Conservation (phyloP, 2,888 invertebrate species). For the Allygus modestus region DNA sequence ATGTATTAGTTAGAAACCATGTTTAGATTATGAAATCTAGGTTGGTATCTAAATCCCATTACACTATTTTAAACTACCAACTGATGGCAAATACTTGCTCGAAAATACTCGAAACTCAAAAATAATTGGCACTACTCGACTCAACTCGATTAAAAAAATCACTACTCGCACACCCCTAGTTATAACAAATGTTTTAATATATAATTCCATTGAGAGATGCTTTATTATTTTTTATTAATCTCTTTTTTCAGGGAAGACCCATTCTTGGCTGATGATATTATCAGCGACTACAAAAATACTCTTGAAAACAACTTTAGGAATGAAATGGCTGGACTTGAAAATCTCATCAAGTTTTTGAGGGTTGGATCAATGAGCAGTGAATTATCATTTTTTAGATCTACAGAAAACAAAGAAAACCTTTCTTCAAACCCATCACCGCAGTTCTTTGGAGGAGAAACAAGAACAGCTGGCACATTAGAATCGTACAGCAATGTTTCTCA, state of each 20-base stretch:
- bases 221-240: too few relatives aligned
- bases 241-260: slow-evolving; percentile 36
- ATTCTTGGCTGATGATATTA: slow-evolving; percentile 39
- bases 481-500: not conserved
- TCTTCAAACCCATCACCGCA: slow-evolving; percentile 36
- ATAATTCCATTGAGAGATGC: too few relatives aligned
- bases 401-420: slow-evolving; percentile 49
- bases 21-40: too few relatives aligned
- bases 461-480: not conserved
- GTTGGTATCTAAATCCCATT: too few relatives aligned
- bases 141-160: too few relatives aligned
- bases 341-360: slow-evolving; percentile 47
- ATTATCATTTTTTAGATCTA: slow-evolving; percentile 44
- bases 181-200: too few relatives aligned
- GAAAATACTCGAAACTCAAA: too few relatives aligned
- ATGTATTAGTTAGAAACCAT: too few relatives aligned
- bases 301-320: slow-evolving; percentile 51
- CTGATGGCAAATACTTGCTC: too few relatives aligned
- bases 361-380: slow-evolving; percentile 49
- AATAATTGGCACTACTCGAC: too few relatives aligned
- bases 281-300: slow-evolving; percentile 47
- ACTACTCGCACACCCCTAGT: too few relatives aligned
- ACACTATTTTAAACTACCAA: too few relatives aligned
- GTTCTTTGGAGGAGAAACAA: slow-evolving; percentile 22
- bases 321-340: slow-evolving; percentile 55